A percentile compares a stretch with the other conserved stretches of the same genome.
Conservation (phyloP, 2,888 invertebrate species). For the Punctoribates punctum region DNA sequence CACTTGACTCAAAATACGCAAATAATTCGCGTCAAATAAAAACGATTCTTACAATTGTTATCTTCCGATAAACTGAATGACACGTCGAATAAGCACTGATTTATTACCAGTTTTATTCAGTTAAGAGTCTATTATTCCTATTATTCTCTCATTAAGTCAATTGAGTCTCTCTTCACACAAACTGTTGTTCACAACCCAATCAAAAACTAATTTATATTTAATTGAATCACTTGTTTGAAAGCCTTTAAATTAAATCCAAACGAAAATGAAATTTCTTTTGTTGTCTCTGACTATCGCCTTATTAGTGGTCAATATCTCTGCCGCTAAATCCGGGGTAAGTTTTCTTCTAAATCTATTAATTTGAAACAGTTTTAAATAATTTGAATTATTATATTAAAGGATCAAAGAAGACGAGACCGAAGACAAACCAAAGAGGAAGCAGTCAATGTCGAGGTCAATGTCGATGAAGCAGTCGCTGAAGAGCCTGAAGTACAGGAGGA, state of each 20-base stretch:
- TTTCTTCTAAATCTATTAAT: neutral
- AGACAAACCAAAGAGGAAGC: neutral
- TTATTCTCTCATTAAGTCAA: neutral
- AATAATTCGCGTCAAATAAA: slow-evolving; percentile 24
- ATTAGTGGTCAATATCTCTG: neutral
- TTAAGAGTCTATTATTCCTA: neutral
- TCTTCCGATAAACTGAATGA: neutral
- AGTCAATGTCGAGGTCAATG: neutral
- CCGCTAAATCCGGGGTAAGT: slow-evolving; percentile 16
- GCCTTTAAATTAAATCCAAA: neutral
- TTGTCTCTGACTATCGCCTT: neutral
- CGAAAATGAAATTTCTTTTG: slow-evolving; percentile 4
- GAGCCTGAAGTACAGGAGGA: neutral
- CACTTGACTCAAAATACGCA: slow-evolving; percentile 24
- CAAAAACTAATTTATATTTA: neutral
- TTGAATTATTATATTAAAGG: too few species aligned
- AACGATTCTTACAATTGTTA: neutral
- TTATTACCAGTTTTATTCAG: slow-evolving; percentile 10
- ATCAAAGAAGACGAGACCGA: slow-evolving; percentile 1
- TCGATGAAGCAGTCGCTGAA: neutral
- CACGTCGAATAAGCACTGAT: slow-evolving; percentile 28
- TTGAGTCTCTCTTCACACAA: neutral
- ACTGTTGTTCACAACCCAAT: neutral
- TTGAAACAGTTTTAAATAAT: too few species aligned
- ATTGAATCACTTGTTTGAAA: neutral